phyloP scores from a whole-genome alignment of 2,797 vertebrate species.

The Prunella strophiata region DNA sequence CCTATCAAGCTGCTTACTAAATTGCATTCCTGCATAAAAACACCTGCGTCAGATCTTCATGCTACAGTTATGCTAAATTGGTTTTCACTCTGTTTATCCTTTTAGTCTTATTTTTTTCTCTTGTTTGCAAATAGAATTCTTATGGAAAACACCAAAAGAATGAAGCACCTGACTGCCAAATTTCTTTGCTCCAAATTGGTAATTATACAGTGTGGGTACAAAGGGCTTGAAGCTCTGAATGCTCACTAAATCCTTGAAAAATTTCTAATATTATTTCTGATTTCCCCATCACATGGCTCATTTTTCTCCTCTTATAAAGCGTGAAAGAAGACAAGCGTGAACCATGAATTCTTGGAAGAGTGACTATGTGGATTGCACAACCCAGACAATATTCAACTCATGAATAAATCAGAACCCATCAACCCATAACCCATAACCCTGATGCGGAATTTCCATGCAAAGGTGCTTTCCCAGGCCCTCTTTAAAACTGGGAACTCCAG shows the following conservation, averaged over 20 bases:
- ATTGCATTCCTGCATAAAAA: background rate
- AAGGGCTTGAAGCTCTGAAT: background rate
- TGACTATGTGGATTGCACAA: background rate
- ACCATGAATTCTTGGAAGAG: background rate
- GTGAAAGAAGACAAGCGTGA: background rate
- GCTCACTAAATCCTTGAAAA: background rate
- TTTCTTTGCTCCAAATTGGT: background rate
- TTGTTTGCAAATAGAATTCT: background rate
- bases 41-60: background rate
- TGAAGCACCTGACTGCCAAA: background rate
- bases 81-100: background rate
- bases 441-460: background rate
- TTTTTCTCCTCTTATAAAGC: slow-evolving; percentile 20
- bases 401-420: background rate
- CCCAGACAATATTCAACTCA: background rate
- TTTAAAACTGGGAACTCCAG: background rate
- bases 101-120: background rate
- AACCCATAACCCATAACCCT: too few relatives aligned
- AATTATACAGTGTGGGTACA: background rate
- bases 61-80: background rate
- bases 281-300: background rate
- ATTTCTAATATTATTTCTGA: background rate
- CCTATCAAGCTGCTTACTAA: background rate
- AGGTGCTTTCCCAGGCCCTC: background rate
- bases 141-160: background rate